These are phyloP conservation scores for Pelecanus crispus DNA, from an alignment of 2,113 vertebrate genomes.

Conservation along the genomic window DNA sequence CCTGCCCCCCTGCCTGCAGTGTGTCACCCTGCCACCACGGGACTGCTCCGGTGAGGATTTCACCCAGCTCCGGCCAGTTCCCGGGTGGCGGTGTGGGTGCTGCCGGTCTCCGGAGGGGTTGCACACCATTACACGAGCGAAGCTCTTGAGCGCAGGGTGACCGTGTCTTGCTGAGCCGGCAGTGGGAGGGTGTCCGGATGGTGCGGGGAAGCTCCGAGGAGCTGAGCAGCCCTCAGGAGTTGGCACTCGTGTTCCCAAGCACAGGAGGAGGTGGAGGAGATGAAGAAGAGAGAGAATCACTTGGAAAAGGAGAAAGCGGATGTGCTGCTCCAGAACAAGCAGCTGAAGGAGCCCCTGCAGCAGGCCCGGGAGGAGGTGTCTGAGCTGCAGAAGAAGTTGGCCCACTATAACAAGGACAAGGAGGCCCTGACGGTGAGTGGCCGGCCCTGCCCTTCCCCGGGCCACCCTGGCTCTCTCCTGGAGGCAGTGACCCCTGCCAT, in stretches of 20 bases:
- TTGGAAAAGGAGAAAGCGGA: slow-evolving; percentile 75
- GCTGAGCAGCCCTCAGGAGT: background rate
- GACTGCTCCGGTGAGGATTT: background rate
- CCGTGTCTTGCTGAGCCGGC: background rate
- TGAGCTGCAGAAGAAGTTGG: slow-evolving; percentile 70
- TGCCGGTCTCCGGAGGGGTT: background rate
- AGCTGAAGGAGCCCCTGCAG: slow-evolving; percentile 70
- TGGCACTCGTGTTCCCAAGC: background rate
- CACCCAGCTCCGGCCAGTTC: background rate
- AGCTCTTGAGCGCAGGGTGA: background rate
- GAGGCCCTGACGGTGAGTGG: slow-evolving; percentile 70
- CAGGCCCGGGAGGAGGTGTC: slow-evolving; percentile 70
- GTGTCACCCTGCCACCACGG: background rate
- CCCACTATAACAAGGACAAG: slow-evolving; percentile 71
- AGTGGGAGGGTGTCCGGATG: background rate
- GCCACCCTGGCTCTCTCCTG: background rate
- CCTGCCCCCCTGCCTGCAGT: background rate
- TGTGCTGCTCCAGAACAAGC: slow-evolving; percentile 73
- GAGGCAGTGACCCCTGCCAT: background rate
- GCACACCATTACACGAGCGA: accelerated
- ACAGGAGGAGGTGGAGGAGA: slow-evolving; percentile 79
- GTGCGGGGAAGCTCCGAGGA: background rate
- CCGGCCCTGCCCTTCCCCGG: background rate
- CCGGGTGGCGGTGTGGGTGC: background rate
- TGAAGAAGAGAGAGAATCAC: slow-evolving; percentile 68